Base-by-base conservation (phyloP, 1,140 invertebrate species). In the Drosophila littoralis region DNA sequence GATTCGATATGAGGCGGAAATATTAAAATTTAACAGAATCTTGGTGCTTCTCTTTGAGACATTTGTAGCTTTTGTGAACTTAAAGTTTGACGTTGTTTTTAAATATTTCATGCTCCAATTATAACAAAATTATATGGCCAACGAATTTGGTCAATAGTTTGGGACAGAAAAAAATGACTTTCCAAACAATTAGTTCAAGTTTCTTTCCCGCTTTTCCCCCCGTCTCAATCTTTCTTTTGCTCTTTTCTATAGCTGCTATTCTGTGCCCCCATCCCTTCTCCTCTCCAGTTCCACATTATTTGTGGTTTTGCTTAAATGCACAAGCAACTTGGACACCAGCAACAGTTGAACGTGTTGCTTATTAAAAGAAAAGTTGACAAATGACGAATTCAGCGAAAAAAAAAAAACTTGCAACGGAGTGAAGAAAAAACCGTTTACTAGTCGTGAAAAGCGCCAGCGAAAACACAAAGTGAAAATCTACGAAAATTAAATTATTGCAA, bases 391-490 rank as follows among this genome's bases (percentile, higher is more conserved):
- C 50, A 69, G 48, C 48, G 12, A 51, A 68, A 69, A 32, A 61
- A 60, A 33, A 48, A 64, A 64, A 46, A 60, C 51, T 45, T 54
- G 32, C 51, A 22, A 43, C 45, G 59, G 64, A 71, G 78, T 51
- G 70, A 63, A 77, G 70, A 61, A 69, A 82, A 60, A 48, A 48
- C 2, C 66, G 55, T 69, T 78, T 78, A 66, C 43, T 59, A 50
- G 22, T 46, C 48, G 36, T 60, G 66, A 52, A 52, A 71, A 71
- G 22, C 54, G 50, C 22, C 68, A 36, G 60, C 15, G 42, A 71
- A 57, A 17, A 52, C 22, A 51, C 79, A 84, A 84, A 85, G 81
- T 84, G 81, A 83, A 84, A 84, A 83, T 65, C 55, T 80, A 48
- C 15, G 57, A 60, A 77, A 80, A 77, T 69, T 50, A 54, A 80